Conservation (phyloP, 2,113 vertebrate genomes). For the Todiramphus chloris region DNA sequence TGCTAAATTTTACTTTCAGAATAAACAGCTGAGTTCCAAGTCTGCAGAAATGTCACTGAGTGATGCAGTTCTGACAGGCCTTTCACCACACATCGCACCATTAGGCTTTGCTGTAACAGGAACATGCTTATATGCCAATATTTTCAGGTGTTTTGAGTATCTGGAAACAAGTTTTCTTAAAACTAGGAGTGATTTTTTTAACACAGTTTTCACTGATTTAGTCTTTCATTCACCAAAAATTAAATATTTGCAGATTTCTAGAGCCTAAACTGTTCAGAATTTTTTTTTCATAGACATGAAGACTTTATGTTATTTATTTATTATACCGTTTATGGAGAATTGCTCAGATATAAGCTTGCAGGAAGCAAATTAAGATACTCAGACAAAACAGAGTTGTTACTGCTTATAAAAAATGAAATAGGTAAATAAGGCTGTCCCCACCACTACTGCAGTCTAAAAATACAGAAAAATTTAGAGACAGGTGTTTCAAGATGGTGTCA, state of each 20-base stretch:
- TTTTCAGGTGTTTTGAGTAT: background rate
- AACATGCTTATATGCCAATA: background rate
- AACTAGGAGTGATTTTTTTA: background rate
- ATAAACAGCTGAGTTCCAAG: background rate
- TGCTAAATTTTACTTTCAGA: constrained; percentile 13
- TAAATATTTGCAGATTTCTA: background rate
- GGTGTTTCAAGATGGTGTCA: background rate
- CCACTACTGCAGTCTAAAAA: background rate
- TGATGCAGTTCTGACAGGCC: background rate
- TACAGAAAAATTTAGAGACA: background rate
- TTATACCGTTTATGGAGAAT: background rate
- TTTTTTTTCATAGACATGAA: background rate
- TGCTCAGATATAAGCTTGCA: background rate
- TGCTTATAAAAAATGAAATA: background rate
- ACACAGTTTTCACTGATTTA: background rate
- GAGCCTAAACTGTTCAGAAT: background rate
- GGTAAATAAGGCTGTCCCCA: background rate
- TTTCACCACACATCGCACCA: background rate
- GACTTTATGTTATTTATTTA: background rate
- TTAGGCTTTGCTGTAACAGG: background rate
- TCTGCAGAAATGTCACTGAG: background rate
- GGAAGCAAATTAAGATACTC: background rate
- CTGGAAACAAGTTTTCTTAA: background rate
- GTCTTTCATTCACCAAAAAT: background rate
- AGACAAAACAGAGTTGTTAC: background rate